Conservation (phyloP, 2,888 invertebrate genomes). For the Drosophila aldrichi region DNA sequence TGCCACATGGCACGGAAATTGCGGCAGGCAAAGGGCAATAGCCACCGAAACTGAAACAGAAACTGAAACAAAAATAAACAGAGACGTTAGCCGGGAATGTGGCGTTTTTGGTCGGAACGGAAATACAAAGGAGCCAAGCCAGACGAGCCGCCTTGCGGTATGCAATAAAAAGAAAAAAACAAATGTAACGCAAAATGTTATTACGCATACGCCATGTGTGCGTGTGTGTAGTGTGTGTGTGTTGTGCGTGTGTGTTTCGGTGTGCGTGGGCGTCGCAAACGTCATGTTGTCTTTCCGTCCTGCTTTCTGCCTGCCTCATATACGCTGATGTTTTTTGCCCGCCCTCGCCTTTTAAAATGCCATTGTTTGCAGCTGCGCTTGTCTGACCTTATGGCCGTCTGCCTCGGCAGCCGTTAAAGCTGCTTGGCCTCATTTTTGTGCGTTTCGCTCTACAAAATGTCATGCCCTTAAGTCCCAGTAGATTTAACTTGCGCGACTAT, state of each 20-base stretch:
- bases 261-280: conserved; percentile 20
- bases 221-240: conserved; percentile 15
- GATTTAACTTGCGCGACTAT: conserved; percentile 23
- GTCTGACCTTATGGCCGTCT: conserved; percentile 53
- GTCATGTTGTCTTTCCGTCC: conserved; percentile 57
- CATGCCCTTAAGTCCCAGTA: conserved; percentile 12
- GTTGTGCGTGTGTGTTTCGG: conserved; percentile 15
- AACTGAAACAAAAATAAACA: conserved; percentile 11
- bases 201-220: conserved; percentile 76
- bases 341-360: conserved; percentile 69
- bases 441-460: conserved; percentile 36
- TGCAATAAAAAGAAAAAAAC: conserved; percentile 76
- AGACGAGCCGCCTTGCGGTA: conserved; percentile 71
- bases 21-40: conserved; percentile 53
- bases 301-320: conserved; percentile 12
- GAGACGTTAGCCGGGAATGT: conserved; percentile 39
- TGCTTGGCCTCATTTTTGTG: conserved; percentile 8
- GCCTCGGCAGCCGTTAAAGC: conserved; percentile 34
- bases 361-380: conserved; percentile 76
- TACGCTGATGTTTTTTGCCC: conserved; percentile 20
- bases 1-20: conserved; percentile 73
- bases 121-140: conserved; percentile 36
- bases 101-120: conserved; percentile 29
- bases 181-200: conserved; percentile 81
- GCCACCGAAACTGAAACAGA: conserved; percentile 8